Percentiles rank a stretch among this genome's conserved stretches.
These are phyloP conservation scores for Columba guinea DNA, from an alignment of 2,797 vertebrate species.

Conservation along the genomic window DNA sequence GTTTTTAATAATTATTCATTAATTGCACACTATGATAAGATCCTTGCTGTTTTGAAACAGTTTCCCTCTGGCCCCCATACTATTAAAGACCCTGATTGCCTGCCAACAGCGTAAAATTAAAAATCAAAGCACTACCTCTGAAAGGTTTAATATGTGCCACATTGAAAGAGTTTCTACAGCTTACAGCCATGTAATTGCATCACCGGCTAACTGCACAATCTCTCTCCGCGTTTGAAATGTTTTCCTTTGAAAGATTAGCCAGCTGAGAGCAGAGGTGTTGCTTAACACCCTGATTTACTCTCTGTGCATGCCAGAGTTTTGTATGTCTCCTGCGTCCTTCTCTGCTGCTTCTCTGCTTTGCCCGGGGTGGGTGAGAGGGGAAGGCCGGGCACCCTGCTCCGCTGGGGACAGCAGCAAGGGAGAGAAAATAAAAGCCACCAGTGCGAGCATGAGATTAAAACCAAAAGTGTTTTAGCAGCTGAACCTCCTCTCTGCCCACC, in stretches of 20 bases:
- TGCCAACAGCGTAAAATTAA: constrained; percentile 83
- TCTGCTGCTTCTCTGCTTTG: background rate
- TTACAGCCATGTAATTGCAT: constrained; percentile 76
- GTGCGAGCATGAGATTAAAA: background rate
- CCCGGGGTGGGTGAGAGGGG: background rate
- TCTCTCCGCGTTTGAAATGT: constrained; percentile 59
- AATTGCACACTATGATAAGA: constrained; percentile 82
- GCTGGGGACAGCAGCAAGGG: background rate
- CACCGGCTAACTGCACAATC: constrained; percentile 66
- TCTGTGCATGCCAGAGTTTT: background rate
- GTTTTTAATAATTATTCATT: constrained; percentile 83
- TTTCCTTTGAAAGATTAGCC: constrained; percentile 74
- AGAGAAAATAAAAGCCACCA: background rate
- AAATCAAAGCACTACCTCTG: constrained; percentile 79
- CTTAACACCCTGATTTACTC: constrained; percentile 51
- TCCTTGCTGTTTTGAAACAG: constrained; percentile 81
- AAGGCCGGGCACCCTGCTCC: background rate
- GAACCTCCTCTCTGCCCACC: background rate
- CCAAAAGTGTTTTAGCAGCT: background rate
- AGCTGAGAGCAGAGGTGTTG: constrained; percentile 59
- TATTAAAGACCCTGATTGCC: constrained; percentile 80
- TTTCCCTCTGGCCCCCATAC: constrained; percentile 80
- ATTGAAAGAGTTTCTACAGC: constrained; percentile 69
- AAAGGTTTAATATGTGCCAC: constrained; percentile 78
- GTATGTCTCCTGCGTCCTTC: background rate